phyloP scores from a whole-genome alignment of 2,888 invertebrate species.

The Pegoplata infirma region DNA sequence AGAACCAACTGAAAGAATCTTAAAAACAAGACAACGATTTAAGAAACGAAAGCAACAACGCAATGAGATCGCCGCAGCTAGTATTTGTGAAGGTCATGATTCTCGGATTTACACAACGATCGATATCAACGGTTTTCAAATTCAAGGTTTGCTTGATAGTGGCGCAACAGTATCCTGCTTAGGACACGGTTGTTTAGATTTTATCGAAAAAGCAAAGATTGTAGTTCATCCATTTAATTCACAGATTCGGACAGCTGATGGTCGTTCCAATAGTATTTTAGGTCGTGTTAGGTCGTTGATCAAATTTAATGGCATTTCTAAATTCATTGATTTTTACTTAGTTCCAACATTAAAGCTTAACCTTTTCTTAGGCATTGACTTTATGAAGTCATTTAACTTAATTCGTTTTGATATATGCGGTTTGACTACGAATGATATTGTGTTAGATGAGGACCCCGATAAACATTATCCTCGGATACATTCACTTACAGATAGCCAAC shows the following conservation, averaged over 20 bases:
- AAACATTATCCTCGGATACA: not conserved
- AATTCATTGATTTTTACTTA: constrained; percentile 20
- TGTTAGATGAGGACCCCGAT: not conserved
- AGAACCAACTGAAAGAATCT: not conserved
- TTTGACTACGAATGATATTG: not conserved
- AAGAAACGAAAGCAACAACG: not conserved
- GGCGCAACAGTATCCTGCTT: constrained; percentile 24
- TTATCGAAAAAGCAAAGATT: not conserved
- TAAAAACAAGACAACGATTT: not conserved
- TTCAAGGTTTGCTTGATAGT: constrained; percentile 19
- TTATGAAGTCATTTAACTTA: no score
- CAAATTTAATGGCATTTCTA: constrained; percentile 6
- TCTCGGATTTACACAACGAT: not conserved
- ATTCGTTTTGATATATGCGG: not conserved
- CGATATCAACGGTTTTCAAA: not conserved
- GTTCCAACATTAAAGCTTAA: constrained; percentile 25
- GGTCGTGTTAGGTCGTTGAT: constrained; percentile 9
- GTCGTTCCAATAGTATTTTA: not conserved
- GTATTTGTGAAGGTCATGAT: not conserved
- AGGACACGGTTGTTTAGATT: constrained; percentile 16
- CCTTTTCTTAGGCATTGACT: constrained; percentile 34
- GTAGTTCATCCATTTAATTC: no score
- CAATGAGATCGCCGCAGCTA: not conserved
- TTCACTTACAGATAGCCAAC: not conserved
- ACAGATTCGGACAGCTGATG: no score